Evolutionary conservation across 2,113 vertebrate species (phyloP).

Genomic region (Ptilorrhoa leucosticta): DNA sequence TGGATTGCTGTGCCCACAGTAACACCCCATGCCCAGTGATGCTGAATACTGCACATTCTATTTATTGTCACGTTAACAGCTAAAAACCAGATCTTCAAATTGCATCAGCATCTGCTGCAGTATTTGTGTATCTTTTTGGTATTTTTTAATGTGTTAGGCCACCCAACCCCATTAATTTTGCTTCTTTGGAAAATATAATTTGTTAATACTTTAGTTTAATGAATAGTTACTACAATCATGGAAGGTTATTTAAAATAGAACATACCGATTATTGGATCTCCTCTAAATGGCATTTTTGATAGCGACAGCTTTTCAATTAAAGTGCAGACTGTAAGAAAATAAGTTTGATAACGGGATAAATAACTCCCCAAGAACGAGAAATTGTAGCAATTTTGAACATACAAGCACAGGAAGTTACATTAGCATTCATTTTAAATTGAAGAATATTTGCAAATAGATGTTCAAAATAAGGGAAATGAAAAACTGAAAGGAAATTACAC

Average conservation of each 20-base stretch:
- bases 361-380: not conserved
- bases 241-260: not conserved
- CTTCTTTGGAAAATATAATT: not conserved
- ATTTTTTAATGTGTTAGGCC: not conserved
- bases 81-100: not conserved
- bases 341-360: not conserved
- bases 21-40: not conserved
- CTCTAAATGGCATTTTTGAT: slow-evolving; percentile 88
- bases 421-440: not conserved
- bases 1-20: not conserved
- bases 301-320: slow-evolving; percentile 89
- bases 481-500: not conserved
- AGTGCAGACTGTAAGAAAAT: slow-evolving; percentile 77
- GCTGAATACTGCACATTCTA: not conserved
- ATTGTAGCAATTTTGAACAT: not conserved
- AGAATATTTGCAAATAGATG: not conserved
- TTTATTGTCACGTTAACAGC: not conserved
- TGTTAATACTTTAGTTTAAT: not conserved
- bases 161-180: not conserved
- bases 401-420: not conserved
- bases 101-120: not conserved
- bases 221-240: not conserved
- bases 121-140: not conserved
- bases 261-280: slow-evolving; percentile 81
- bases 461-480: not conserved